Conservation (phyloP, 2,113 vertebrate species). For the Collichthys lucidus region DNA sequence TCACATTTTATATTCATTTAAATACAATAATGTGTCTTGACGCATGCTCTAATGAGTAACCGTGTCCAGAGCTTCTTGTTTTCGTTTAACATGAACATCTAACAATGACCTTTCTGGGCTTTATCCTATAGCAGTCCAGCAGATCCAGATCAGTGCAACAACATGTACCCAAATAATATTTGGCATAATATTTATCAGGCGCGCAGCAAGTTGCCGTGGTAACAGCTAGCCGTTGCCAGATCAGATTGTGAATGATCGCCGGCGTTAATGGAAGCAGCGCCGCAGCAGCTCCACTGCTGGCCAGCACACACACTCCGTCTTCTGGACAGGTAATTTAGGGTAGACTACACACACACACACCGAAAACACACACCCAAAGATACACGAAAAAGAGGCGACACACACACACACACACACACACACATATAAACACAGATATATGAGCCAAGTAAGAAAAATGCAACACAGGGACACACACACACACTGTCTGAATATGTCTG, state of each 20-base stretch:
- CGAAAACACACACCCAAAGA: neutral
- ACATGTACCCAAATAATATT: constrained; percentile 52
- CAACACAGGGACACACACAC: neutral
- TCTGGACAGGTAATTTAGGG: constrained; percentile 74
- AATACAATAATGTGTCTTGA: neutral
- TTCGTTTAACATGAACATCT: neutral
- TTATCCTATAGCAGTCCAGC: constrained; percentile 17
- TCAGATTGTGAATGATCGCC: constrained; percentile 66
- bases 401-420: neutral
- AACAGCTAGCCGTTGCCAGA: constrained; percentile 51
- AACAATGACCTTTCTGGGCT: neutral
- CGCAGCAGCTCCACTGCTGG: constrained; percentile 35
- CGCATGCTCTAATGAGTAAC: neutral
- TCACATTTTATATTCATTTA: neutral
- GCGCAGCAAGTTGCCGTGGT: constrained; percentile 44
- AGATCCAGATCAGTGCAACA: constrained; percentile 22
- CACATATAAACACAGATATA: neutral
- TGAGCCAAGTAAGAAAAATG: constrained; percentile 15
- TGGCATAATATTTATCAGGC: constrained; percentile 52
- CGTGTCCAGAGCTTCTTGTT: neutral
- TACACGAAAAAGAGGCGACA: neutral
- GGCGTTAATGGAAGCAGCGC: constrained; percentile 62
- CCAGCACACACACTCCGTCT: constrained; percentile 58
- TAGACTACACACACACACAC: constrained; percentile 8
- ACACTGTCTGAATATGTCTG: neutral